Percentiles rank a stretch among this genome's conserved stretches.
Evolutionary conservation across 1,140 invertebrate species (phyloP).

Genomic region (Ctenoplectra terminalis): DNA sequence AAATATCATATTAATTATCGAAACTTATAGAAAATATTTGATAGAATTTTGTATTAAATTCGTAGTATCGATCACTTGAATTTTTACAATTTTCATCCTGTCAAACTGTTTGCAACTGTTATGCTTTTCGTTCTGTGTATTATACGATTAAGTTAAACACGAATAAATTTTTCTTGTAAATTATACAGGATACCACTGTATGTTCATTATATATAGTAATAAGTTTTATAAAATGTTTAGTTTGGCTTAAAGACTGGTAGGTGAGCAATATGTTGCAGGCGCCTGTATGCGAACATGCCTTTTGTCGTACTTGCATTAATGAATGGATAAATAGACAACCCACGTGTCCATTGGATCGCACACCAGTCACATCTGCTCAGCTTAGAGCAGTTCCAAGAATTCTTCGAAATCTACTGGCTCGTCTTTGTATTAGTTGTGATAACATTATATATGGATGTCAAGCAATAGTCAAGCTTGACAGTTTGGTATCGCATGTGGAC

Average conservation of each 20-base stretch:
- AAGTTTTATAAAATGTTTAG: conserved; percentile 34
- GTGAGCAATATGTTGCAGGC: conserved; percentile 87
- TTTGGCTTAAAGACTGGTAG: conserved; percentile 71
- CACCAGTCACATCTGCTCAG: conserved; percentile 92
- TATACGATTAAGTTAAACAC: not conserved
- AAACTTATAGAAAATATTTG: not conserved
- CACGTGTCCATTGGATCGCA: conserved; percentile 96
- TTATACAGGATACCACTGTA: not conserved
- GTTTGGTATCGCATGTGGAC: conserved; percentile 90
- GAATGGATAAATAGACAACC: conserved; percentile 97
- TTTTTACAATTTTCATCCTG: conserved; percentile 16
- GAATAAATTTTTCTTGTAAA: not conserved
- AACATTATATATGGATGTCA: conserved; percentile 94
- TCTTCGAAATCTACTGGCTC: conserved; percentile 93
- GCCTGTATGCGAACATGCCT: conserved; percentile 97
- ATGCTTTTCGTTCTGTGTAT: not conserved
- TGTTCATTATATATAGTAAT: not conserved
- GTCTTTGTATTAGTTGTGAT: conserved; percentile 95
- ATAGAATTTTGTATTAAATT: not conserved
- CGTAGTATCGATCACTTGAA: not conserved
- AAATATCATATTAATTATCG: not conserved
- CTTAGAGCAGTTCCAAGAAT: conserved; percentile 95
- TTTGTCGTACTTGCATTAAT: conserved; percentile 95
- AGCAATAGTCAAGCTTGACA: conserved; percentile 93
- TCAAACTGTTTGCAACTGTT: conserved; percentile 2